Evolutionary conservation across 2,888 invertebrate genomes (phyloP).

Genomic region (Polyommatus icarus): DNA sequence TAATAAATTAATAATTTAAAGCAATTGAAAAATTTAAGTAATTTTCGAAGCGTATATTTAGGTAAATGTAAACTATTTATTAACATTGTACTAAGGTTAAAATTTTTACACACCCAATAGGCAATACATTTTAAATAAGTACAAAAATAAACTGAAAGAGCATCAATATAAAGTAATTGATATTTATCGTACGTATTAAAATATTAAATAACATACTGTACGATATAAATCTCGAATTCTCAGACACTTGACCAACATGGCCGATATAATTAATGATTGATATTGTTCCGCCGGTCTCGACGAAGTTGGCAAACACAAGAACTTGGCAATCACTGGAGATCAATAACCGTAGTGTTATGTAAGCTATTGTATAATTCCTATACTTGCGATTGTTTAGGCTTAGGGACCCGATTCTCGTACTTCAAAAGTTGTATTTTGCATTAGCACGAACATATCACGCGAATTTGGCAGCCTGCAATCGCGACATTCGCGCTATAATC

Average conservation of each 20-base stretch:
- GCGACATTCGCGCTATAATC: too few relatives aligned
- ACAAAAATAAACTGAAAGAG: not conserved
- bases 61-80: too few relatives aligned
- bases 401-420: not conserved
- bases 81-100: too few relatives aligned
- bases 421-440: not conserved
- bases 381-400: not conserved
- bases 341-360: constrained; percentile 29
- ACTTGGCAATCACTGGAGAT: constrained; percentile 26
- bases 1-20: too few relatives aligned
- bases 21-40: too few relatives aligned
- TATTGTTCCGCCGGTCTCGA: not conserved
- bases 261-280: not conserved
- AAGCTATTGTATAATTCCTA: constrained; percentile 33
- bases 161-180: too few relatives aligned
- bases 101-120: too few relatives aligned
- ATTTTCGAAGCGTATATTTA: too few relatives aligned
- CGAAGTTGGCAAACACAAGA: constrained; percentile 22
- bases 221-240: not conserved
- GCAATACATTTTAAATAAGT: too few relatives aligned
- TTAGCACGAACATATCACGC: not conserved
- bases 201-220: not conserved
- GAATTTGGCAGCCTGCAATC: not conserved
- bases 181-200: not conserved
- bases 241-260: not conserved